phyloP scores from a whole-genome alignment of 1,140 invertebrate species.

The Trichogramma pretiosum region DNA sequence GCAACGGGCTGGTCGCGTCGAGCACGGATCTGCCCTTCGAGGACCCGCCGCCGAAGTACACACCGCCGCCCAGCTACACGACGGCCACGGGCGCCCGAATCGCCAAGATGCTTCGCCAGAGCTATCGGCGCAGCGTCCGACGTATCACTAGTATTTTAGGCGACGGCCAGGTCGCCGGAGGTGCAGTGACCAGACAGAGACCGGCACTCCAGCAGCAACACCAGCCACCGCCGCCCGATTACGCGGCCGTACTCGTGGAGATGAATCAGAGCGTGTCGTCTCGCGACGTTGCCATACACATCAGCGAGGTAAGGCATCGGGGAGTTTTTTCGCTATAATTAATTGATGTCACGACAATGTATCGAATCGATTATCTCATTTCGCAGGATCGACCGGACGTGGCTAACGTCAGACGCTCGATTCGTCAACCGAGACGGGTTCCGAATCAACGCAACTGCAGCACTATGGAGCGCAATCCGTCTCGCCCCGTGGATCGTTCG shows the following conservation, averaged over 20 bases:
- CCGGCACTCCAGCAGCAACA: conserved; percentile 46
- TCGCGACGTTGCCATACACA: conserved; percentile 23
- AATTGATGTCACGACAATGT: too few species aligned
- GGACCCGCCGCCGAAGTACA: conserved; percentile 87
- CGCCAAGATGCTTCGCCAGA: conserved; percentile 69
- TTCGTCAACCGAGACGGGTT: neutral
- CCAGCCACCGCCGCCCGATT: conserved; percentile 53
- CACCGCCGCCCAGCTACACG: conserved; percentile 83
- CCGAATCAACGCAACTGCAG: conserved; percentile 1
- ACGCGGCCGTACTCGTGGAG: conserved; percentile 54
- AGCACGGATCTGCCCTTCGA: conserved; percentile 46
- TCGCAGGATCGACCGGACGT: conserved; percentile 19
- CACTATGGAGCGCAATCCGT: neutral
- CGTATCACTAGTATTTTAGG: conserved; percentile 51
- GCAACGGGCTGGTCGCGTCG: conserved; percentile 32
- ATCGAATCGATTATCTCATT: too few species aligned
- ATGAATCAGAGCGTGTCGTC: conserved; percentile 41
- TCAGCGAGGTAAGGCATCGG: conserved; percentile 20
- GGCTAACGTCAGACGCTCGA: conserved; percentile 2
- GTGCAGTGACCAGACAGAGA: conserved; percentile 18
- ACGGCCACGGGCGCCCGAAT: conserved; percentile 78
- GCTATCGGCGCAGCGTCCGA: conserved; percentile 69
- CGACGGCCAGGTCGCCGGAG: conserved; percentile 28
- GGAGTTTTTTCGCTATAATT: neutral
- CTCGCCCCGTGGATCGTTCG: neutral